These are phyloP conservation scores for Melanotaenia maccullochi DNA, from an alignment of 2,797 vertebrate species.

Conservation along the genomic window DNA sequence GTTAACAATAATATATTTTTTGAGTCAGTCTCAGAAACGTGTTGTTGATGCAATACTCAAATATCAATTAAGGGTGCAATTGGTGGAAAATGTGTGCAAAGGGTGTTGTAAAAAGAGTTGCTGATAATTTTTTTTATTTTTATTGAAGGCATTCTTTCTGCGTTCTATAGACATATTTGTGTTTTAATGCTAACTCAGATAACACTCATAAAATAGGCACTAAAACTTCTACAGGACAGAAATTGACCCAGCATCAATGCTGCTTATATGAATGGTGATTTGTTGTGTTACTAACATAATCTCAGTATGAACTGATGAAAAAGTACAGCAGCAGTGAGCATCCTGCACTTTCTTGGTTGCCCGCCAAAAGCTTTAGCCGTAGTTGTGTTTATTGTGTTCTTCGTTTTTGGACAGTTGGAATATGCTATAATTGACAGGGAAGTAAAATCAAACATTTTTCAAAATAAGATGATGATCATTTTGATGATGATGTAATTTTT, in stretches of 20 bases:
- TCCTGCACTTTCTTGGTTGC: background rate
- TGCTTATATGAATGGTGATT: background rate
- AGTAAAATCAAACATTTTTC: background rate
- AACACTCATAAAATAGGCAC: background rate
- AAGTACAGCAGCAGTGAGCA: background rate
- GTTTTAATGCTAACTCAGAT: background rate
- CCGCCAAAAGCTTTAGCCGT: background rate
- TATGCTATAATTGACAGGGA: background rate
- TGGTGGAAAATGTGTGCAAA: background rate
- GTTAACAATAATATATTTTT: background rate
- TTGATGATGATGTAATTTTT: background rate
- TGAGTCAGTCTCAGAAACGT: background rate
- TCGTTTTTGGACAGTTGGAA: background rate
- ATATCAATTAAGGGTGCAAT: background rate
- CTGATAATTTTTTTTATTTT: background rate
- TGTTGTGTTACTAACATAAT: background rate
- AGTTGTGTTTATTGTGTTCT: background rate
- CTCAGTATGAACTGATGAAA: background rate
- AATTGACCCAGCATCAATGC: background rate
- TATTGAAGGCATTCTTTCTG: background rate
- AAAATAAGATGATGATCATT: background rate
- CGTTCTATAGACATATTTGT: background rate
- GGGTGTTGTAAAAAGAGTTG: background rate
- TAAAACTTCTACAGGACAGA: background rate
- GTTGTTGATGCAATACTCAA: background rate